These are phyloP conservation scores for Pseudolaguvia tuberculata DNA, from an alignment of 2,113 vertebrate species.

Conservation along the genomic window DNA sequence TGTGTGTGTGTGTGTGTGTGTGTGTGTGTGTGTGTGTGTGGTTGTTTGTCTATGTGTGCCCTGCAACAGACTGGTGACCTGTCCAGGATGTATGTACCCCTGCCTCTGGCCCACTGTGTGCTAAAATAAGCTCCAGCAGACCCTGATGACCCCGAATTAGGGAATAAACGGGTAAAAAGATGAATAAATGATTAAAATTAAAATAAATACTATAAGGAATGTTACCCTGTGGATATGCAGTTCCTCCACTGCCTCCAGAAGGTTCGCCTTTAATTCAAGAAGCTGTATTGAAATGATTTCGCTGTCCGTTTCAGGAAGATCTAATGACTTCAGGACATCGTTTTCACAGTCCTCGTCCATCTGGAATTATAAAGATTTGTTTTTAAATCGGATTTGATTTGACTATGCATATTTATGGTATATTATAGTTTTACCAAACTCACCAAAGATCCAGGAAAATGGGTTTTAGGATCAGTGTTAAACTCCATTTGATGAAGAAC, in stretches of 20 bases:
- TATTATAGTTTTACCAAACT: background rate
- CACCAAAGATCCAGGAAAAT: slow-evolving; percentile 10
- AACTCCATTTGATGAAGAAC: slow-evolving; percentile 17
- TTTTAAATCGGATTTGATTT: background rate
- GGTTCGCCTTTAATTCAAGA: slow-evolving; percentile 81
- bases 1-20: too few species aligned
- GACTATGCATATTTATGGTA: background rate
- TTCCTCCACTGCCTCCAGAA: slow-evolving; percentile 83
- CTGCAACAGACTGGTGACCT: too few species aligned
- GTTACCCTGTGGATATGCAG: slow-evolving; percentile 84
- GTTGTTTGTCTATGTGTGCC: too few species aligned
- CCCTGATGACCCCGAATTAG: too few species aligned
- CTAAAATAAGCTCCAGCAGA: too few species aligned
- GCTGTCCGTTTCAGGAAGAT: slow-evolving; percentile 62
- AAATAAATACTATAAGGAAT: background rate
- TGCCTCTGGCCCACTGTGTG: too few species aligned
- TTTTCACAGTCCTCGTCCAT: slow-evolving; percentile 30
- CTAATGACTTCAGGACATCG: slow-evolving; percentile 38
- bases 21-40: too few species aligned
- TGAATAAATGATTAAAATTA: too few species aligned
- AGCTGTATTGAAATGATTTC: slow-evolving; percentile 76
- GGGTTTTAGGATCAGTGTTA: background rate
- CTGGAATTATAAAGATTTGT: slow-evolving; percentile 26
- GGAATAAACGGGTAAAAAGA: too few species aligned
- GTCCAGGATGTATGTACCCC: too few species aligned